Evolutionary conservation across 1,140 invertebrate genomes (phyloP).

Genomic region (Megathymus violae): DNA sequence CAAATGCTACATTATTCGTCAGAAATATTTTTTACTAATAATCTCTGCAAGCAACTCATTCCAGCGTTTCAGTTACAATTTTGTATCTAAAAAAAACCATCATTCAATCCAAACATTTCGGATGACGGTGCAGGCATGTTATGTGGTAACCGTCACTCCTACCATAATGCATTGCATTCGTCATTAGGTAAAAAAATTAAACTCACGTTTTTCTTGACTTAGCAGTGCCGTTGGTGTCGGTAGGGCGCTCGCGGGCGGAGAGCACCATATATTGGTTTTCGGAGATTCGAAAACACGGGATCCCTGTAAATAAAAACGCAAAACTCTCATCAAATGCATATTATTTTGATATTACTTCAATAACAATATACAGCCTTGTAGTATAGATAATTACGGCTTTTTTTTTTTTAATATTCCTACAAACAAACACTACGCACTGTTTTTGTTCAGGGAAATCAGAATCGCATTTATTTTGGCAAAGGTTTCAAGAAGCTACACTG

Average conservation of each 20-base stretch:
- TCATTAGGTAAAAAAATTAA: slow-evolving; percentile 14
- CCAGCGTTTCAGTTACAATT: not conserved
- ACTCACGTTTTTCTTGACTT: slow-evolving; percentile 71
- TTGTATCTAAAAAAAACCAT: too few relatives aligned
- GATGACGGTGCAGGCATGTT: not conserved
- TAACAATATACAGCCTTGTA: too few relatives aligned
- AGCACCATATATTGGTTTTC: slow-evolving; percentile 73
- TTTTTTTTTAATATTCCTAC: too few relatives aligned
- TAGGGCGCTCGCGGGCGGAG: slow-evolving; percentile 76
- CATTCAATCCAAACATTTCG: not conserved
- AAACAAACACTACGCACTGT: too few relatives aligned
- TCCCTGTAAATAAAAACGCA: slow-evolving; percentile 68
- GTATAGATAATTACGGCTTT: too few relatives aligned
- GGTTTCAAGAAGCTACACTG: too few relatives aligned
- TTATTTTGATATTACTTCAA: too few relatives aligned
- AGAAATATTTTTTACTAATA: too few relatives aligned
- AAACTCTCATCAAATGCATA: too few relatives aligned
- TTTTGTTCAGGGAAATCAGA: too few relatives aligned
- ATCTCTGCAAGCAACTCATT: not conserved
- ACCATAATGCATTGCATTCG: not conserved
- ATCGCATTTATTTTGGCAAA: too few relatives aligned
- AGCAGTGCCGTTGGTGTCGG: slow-evolving; percentile 70
- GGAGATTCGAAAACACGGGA: slow-evolving; percentile 78
- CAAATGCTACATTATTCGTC: too few relatives aligned
- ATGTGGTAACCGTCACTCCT: not conserved